Evolutionary conservation across 2,888 invertebrate species (phyloP).

Genomic region (Aleiodes alternator): DNA sequence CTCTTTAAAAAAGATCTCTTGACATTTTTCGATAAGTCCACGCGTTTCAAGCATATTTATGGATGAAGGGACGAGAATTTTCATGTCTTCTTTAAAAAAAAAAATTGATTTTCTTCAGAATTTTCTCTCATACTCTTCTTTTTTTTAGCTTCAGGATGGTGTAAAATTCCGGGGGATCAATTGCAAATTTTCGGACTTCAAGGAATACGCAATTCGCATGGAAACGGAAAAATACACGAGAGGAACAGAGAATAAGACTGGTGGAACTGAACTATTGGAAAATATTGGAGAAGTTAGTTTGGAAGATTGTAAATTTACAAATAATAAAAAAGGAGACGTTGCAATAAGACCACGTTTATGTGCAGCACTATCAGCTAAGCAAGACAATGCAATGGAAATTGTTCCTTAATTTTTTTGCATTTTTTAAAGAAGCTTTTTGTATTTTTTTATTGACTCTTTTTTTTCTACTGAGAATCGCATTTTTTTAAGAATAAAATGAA

Average conservation of each 20-base stretch:
- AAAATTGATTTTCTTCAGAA: too few species aligned
- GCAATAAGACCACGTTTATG: conserved; percentile 58
- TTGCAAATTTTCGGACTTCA: conserved; percentile 74
- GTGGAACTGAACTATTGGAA: conserved; percentile 62
- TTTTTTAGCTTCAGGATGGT: conserved; percentile 75
- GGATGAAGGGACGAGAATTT: too few species aligned
- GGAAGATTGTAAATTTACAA: conserved; percentile 66
- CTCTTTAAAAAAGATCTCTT: too few species aligned
- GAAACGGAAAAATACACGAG: conserved; percentile 73
- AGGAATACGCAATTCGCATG: conserved; percentile 77
- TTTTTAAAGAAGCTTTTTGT: background rate
- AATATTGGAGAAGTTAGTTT: conserved; percentile 62
- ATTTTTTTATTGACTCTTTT: background rate
- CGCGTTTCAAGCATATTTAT: too few species aligned
- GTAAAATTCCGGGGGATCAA: conserved; percentile 69
- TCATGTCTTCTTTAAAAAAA: too few species aligned
- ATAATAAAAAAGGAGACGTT: conserved; percentile 67
- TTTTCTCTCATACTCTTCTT: too few species aligned
- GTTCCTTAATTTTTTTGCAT: conserved; percentile 52
- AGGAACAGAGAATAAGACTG: conserved; percentile 60
- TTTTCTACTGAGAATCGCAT: background rate
- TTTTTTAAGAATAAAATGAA: conserved; percentile 13
- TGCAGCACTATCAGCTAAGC: conserved; percentile 58
- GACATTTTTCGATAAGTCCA: too few species aligned
- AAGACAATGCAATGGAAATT: conserved; percentile 58